Evolutionary conservation across 1,140 invertebrate genomes (phyloP).

Genomic region (Ptiloglossa arizonensis): DNA sequence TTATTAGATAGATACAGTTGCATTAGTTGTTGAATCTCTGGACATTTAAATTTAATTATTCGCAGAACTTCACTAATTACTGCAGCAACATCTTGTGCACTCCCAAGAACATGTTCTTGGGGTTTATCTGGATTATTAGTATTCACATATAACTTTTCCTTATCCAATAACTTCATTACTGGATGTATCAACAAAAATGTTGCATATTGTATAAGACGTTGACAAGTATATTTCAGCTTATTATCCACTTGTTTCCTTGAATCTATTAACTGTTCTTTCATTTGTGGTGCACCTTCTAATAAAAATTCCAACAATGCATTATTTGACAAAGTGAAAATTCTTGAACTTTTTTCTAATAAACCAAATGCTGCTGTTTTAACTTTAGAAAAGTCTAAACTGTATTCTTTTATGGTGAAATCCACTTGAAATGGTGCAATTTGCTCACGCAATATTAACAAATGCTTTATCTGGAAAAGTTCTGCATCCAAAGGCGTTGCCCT

Average conservation of each 20-base stretch:
- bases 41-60: conserved; percentile 90
- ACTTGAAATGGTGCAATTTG: conserved; percentile 99
- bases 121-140: conserved; percentile 77
- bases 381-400: conserved; percentile 94
- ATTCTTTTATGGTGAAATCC: conserved; percentile 96
- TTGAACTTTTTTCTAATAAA: conserved; percentile 91
- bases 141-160: conserved; percentile 82
- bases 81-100: conserved; percentile 72
- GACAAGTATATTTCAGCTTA: conserved; percentile 95
- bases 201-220: conserved; percentile 92
- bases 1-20: conserved; percentile 97
- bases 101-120: conserved; percentile 83
- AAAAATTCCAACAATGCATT: conserved; percentile 97
- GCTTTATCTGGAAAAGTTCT: conserved; percentile 98
- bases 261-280: conserved; percentile 95
- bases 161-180: conserved; percentile 88
- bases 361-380: conserved; percentile 93
- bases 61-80: conserved; percentile 85
- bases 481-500: conserved; percentile 92
- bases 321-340: conserved; percentile 93
- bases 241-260: conserved; percentile 97
- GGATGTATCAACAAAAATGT: conserved; percentile 90
- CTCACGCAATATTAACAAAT: conserved; percentile 97
- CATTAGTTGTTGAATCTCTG: conserved; percentile 93
- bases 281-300: conserved; percentile 94